Percentiles rank a stretch among this genome's conserved stretches.
Evolutionary conservation across 2,888 invertebrate species (phyloP).

Genomic region (Trichogramma dendrolimi): DNA sequence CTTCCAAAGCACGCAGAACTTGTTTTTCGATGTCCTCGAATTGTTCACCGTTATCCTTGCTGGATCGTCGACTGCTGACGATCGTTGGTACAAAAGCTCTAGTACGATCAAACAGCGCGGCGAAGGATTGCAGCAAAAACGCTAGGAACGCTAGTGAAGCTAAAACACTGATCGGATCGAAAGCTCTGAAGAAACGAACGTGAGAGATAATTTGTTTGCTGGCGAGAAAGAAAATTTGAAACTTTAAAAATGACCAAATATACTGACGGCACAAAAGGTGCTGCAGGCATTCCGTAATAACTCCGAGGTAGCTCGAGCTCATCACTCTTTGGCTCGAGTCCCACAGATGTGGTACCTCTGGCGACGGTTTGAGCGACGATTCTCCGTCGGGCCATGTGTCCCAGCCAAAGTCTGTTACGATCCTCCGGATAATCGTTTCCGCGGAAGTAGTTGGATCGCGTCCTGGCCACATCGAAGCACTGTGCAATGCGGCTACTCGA

Average conservation of each 20-base stretch:
- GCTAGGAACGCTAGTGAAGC: constrained; percentile 51
- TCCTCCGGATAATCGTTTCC: too few relatives aligned
- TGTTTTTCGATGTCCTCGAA: constrained; percentile 35
- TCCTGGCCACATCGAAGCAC: too few relatives aligned
- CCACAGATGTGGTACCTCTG: too few relatives aligned
- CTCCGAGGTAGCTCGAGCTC: constrained; percentile 33
- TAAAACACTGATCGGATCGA: constrained; percentile 49
- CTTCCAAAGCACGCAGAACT: constrained; percentile 41
- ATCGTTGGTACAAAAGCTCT: constrained; percentile 45
- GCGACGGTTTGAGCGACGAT: too few relatives aligned
- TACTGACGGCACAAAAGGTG: constrained; percentile 43
- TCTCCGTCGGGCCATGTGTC: too few relatives aligned
- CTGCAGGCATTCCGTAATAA: constrained; percentile 37
- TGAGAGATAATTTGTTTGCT: background rate
- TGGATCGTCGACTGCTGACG: constrained; percentile 36
- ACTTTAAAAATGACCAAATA: background rate
- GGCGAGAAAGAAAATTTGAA: background rate
- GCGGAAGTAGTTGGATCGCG: too few relatives aligned
- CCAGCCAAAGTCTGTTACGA: too few relatives aligned
- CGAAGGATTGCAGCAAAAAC: constrained; percentile 50
- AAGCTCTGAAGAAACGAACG: constrained; percentile 37
- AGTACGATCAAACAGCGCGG: constrained; percentile 45
- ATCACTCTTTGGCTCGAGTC: too few relatives aligned
- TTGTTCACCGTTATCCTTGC: constrained; percentile 26
- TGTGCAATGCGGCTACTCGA: too few relatives aligned